These are phyloP conservation scores for Dendrolimus pini DNA, from an alignment of 2,888 invertebrate genomes.

Conservation along the genomic window DNA sequence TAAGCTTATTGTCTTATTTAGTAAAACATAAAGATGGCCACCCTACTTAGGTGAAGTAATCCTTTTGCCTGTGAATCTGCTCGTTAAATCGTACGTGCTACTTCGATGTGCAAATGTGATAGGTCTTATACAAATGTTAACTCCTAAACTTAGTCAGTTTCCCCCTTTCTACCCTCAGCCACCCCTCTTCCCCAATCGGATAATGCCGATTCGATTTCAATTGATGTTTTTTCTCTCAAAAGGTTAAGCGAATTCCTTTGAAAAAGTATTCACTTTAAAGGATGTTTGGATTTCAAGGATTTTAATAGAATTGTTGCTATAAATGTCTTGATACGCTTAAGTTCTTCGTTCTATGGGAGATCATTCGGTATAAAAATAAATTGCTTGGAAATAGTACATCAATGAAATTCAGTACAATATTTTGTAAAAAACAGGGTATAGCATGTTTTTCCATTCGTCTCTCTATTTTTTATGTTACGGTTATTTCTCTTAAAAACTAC, in stretches of 20 bases:
- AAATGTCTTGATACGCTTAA: neutral
- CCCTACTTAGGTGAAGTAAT: conserved; percentile 3
- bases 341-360: too few relatives aligned
- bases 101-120: conserved; percentile 16
- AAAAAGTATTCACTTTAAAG: neutral
- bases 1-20: too few relatives aligned
- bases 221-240: neutral
- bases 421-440: too few relatives aligned
- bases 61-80: conserved; percentile 9
- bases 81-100: conserved; percentile 15
- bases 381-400: too few relatives aligned
- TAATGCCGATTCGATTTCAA: neutral
- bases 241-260: neutral
- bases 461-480: too few relatives aligned
- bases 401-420: too few relatives aligned
- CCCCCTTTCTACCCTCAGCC: neutral
- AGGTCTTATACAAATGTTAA: conserved; percentile 8
- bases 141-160: neutral
- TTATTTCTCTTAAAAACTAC: too few relatives aligned
- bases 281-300: neutral
- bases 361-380: too few relatives aligned
- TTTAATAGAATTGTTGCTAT: neutral
- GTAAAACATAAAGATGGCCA: neutral
- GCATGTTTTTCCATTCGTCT: too few relatives aligned
- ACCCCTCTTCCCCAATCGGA: neutral